A percentile compares a stretch with the other conserved stretches of the same genome.
These are phyloP conservation scores for Spialia ferax DNA, from an alignment of 2,888 invertebrate species.

Conservation along the genomic window DNA sequence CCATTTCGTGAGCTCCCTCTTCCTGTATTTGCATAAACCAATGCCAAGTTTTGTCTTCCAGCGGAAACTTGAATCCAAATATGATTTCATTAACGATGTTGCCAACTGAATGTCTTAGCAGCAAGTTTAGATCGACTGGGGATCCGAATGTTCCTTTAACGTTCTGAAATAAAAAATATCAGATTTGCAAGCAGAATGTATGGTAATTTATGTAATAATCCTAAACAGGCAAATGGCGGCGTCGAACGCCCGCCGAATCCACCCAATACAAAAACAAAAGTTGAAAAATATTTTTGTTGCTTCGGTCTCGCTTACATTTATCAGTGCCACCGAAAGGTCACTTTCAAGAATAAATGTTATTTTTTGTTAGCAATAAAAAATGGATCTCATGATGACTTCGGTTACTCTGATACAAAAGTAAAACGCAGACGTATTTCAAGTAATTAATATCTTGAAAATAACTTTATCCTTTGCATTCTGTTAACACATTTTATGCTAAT, in stretches of 20 bases:
- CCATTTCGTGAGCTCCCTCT: constrained; percentile 93
- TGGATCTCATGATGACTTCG: constrained; percentile 29
- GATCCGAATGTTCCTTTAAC: constrained; percentile 60
- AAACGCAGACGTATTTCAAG: constrained; percentile 10
- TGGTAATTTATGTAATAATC: constrained; percentile 41
- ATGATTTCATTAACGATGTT: constrained; percentile 92
- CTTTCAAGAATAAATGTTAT: constrained; percentile 58
- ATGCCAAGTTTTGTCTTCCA: constrained; percentile 91
- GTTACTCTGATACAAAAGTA: constrained; percentile 28
- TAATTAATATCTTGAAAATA: constrained; percentile 17
- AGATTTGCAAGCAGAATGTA: constrained; percentile 34
- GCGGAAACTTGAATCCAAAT: constrained; percentile 90
- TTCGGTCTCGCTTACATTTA: constrained; percentile 54
- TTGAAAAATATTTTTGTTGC: constrained; percentile 54
- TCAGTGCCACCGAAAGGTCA: constrained; percentile 67
- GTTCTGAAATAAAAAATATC: constrained; percentile 57
- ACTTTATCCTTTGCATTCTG: constrained; percentile 1
- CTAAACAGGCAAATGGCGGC: constrained; percentile 40
- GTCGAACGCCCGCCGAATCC: constrained; percentile 39
- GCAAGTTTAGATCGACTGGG: constrained; percentile 81
- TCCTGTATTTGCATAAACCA: constrained; percentile 93
- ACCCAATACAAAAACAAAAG: constrained; percentile 53
- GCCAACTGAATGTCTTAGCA: constrained; percentile 90
- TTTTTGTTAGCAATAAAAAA: constrained; percentile 52
- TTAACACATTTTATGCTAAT: constrained; percentile 13